Percentiles rank a stretch among this genome's conserved stretches.
These are phyloP conservation scores for Sciaenops ocellatus DNA, from an alignment of 2,797 vertebrate species.

Conservation along the genomic window DNA sequence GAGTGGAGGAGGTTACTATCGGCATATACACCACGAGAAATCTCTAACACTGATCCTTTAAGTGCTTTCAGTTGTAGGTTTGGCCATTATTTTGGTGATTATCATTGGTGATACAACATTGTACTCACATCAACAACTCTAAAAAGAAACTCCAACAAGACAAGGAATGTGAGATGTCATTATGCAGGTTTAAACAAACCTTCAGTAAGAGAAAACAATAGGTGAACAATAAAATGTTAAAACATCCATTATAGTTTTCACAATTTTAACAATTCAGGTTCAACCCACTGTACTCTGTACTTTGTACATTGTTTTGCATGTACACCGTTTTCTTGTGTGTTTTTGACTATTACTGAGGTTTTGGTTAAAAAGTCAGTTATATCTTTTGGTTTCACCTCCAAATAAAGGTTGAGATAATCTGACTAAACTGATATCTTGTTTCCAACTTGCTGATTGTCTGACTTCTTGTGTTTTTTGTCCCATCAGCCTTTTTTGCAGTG, in stretches of 20 bases:
- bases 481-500: too few relatives aligned
- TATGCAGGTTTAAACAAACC: too few relatives aligned
- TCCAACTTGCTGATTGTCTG: neutral
- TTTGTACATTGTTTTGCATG: neutral
- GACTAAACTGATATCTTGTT: neutral
- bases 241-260: constrained; percentile 1
- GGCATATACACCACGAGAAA: too few relatives aligned
- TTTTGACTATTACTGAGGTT: neutral
- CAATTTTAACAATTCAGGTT: neutral
- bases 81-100: neutral
- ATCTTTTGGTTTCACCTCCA: neutral
- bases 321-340: neutral
- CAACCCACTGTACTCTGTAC: neutral
- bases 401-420: neutral
- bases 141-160: too few relatives aligned
- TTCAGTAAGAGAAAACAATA: neutral
- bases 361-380: neutral
- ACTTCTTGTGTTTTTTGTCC: neutral
- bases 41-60: too few relatives aligned
- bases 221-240: neutral
- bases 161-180: too few relatives aligned
- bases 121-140: too few relatives aligned
- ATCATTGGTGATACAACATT: neutral
- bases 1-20: too few relatives aligned
- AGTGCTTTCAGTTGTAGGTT: neutral